Conservation (phyloP, 2,888 invertebrate species). For the Oscheius sp. region DNA sequence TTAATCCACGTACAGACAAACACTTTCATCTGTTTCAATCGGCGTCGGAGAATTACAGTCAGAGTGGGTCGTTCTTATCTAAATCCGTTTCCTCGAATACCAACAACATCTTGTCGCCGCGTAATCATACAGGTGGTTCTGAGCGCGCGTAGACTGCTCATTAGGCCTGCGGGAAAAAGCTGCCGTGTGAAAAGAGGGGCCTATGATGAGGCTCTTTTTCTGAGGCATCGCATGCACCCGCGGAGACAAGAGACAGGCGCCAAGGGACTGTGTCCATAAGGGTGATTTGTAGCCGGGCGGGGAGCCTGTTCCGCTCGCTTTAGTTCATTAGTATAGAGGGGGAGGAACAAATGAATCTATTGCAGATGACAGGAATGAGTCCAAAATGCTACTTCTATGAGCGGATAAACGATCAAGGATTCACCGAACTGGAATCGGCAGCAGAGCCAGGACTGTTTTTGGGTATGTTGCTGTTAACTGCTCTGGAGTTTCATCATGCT, state of each 20-base stretch:
- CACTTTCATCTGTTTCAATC: conserved; percentile 53
- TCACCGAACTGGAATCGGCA: conserved; percentile 45
- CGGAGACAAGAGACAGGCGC: conserved; percentile 36
- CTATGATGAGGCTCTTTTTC: conserved; percentile 20
- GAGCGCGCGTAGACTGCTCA: conserved; percentile 21
- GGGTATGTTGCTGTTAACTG: conserved; percentile 42
- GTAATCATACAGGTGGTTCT: neutral
- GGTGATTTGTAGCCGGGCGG: conserved; percentile 26
- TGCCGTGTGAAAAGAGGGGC: conserved; percentile 19
- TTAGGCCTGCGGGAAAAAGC: conserved; percentile 24
- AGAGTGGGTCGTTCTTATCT: conserved; percentile 38
- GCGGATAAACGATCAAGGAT: conserved; percentile 48
- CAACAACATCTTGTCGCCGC: neutral
- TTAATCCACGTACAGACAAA: conserved; percentile 50
- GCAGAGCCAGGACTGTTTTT: conserved; percentile 45
- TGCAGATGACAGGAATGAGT: conserved; percentile 45
- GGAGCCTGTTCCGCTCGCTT: conserved; percentile 22
- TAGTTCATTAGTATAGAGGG: conserved; percentile 12
- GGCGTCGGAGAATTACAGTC: conserved; percentile 33
- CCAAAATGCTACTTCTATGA: conserved; percentile 49
- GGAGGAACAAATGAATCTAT: neutral
- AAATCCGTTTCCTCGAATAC: conserved; percentile 27
- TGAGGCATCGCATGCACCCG: conserved; percentile 17
- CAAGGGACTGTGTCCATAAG: conserved; percentile 34
- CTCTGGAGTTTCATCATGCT: neutral